These are phyloP conservation scores for Acrocyrtus sp. DNA, from an alignment of 2,888 invertebrate species.

Conservation along the genomic window DNA sequence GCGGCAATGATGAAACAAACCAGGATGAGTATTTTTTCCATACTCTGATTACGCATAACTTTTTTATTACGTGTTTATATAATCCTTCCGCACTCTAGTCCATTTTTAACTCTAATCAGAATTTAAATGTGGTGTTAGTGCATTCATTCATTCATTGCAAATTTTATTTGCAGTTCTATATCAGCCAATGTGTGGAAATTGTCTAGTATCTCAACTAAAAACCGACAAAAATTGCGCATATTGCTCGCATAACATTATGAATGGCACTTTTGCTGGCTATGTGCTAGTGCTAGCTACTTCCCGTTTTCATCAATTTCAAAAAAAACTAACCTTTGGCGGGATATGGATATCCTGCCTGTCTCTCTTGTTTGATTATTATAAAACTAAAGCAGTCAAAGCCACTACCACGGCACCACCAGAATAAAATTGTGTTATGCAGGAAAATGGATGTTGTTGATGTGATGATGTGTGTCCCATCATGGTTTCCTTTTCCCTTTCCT, in stretches of 20 bases:
- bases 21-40: slow-evolving; percentile 34
- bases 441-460: slow-evolving; percentile 40
- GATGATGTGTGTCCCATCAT: slow-evolving; percentile 54
- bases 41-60: slow-evolving; percentile 26
- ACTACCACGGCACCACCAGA: slow-evolving; percentile 17
- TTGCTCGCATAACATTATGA: slow-evolving; percentile 53
- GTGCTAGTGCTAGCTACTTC: too few species aligned
- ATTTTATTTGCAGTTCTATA: too few species aligned
- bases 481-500: slow-evolving; percentile 63
- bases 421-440: slow-evolving; percentile 33
- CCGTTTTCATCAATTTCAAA: slow-evolving; percentile 61
- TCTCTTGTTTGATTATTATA: slow-evolving; percentile 32
- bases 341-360: slow-evolving; percentile 62
- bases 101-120: too few species aligned
- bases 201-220: too few species aligned
- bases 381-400: slow-evolving; percentile 19
- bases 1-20: slow-evolving; percentile 15
- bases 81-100: too few species aligned
- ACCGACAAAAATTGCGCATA: slow-evolving; percentile 53
- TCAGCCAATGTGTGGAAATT: slow-evolving; percentile 28
- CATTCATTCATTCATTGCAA: too few species aligned
- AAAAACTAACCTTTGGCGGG: slow-evolving; percentile 60
- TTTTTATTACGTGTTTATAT: too few species aligned
- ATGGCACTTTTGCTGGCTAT: too few species aligned
- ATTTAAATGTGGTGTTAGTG: too few species aligned